Conservation (phyloP, 2,113 vertebrate species). For the Dipodomys merriami region DNA sequence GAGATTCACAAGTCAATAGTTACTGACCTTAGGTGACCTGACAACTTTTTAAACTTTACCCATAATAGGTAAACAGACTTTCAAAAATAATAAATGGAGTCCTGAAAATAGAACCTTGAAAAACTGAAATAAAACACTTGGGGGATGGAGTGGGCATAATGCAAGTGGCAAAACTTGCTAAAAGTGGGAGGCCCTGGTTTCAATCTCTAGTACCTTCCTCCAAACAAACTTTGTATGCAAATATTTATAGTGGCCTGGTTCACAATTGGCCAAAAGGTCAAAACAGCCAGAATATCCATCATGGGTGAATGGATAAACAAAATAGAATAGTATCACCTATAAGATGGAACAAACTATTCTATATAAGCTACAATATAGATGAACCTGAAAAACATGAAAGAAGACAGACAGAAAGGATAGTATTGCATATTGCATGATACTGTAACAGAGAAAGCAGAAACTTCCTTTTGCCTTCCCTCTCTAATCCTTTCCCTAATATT, state of each 20-base stretch:
- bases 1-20: conserved; percentile 65
- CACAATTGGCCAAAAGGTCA: background rate
- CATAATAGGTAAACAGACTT: conserved; percentile 8
- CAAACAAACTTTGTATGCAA: background rate
- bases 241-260: background rate
- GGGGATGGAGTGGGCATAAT: no score
- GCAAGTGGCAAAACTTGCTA: no score
- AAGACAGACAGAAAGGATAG: background rate
- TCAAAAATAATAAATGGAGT: conserved; percentile 53
- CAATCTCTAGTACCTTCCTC: no score
- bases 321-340: conserved; percentile 15
- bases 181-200: no score
- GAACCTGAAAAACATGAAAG: conserved; percentile 28
- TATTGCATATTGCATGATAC: background rate
- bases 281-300: conserved; percentile 18
- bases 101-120: conserved; percentile 31
- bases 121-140: background rate
- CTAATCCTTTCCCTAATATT: background rate
- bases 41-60: conserved; percentile 51
- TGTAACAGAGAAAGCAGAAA: background rate
- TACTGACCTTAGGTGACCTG: conserved; percentile 11
- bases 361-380: background rate
- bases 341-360: conserved; percentile 21
- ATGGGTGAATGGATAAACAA: conserved; percentile 29
- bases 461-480: background rate